phyloP scores from a whole-genome alignment of 2,113 vertebrate species.

The Myotis lucifugus region DNA sequence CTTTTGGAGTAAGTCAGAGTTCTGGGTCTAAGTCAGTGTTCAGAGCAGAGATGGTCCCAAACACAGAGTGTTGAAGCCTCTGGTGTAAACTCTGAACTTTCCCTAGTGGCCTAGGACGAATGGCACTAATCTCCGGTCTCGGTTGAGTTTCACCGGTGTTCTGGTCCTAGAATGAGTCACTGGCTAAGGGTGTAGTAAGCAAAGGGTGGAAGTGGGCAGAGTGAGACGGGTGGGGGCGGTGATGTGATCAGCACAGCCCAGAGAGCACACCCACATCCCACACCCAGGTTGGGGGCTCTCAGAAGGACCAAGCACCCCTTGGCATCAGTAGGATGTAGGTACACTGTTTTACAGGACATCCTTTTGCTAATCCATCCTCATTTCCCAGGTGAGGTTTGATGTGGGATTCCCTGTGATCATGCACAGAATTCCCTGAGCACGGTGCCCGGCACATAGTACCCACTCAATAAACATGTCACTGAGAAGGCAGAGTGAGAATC shows the following conservation, averaged over 20 bases:
- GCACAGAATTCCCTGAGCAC: background rate
- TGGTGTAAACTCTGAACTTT: background rate
- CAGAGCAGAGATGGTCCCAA: background rate
- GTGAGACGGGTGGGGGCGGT: too few species aligned
- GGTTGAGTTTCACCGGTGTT: background rate
- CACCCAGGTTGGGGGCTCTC: background rate
- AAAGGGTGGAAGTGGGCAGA: background rate
- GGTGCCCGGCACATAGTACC: accelerated
- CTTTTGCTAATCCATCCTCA: background rate
- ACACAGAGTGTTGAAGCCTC: background rate
- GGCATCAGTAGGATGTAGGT: background rate
- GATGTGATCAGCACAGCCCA: background rate
- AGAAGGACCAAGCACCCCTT: background rate
- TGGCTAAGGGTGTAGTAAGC: background rate
- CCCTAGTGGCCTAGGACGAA: background rate
- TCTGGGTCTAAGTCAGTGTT: background rate
- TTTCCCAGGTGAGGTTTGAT: background rate
- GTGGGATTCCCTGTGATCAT: background rate
- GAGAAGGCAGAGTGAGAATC: background rate
- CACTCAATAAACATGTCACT: background rate
- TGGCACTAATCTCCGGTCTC: background rate
- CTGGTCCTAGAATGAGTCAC: slow-evolving; percentile 47
- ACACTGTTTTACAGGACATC: background rate
- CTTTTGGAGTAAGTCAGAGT: background rate
- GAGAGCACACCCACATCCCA: background rate